phyloP scores from a whole-genome alignment of 2,888 invertebrate species.

The Phalera bucephala region DNA sequence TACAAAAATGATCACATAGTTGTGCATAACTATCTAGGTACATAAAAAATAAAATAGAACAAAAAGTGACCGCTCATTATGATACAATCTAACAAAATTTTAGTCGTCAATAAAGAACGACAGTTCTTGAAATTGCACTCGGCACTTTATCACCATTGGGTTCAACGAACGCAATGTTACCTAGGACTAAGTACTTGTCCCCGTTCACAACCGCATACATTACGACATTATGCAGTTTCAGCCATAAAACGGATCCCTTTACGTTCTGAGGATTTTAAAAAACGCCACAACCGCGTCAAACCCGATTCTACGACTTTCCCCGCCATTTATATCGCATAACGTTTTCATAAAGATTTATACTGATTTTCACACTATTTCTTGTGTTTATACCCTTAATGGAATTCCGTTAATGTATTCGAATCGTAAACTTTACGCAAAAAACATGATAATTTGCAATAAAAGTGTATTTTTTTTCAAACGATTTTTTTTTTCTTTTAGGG shows the following conservation, averaged over 20 bases:
- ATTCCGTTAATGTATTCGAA: slow-evolving; percentile 22
- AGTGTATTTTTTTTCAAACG: slow-evolving; percentile 17
- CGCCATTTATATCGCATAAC: slow-evolving; percentile 59
- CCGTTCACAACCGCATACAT: slow-evolving; percentile 34
- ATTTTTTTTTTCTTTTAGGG: slow-evolving; percentile 17
- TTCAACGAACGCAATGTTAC: slow-evolving; percentile 19
- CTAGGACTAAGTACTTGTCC: slow-evolving; percentile 17
- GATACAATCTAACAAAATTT: no score
- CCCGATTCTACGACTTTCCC: slow-evolving; percentile 60
- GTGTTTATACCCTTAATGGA: slow-evolving; percentile 27
- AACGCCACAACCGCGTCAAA: slow-evolving; percentile 45
- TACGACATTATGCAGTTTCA: slow-evolving; percentile 62
- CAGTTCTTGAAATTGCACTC: background rate
- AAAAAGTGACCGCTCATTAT: no score
- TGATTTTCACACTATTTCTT: slow-evolving; percentile 45
- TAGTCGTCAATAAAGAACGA: no score
- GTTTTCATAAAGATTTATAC: slow-evolving; percentile 55
- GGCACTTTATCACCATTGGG: slow-evolving; percentile 5
- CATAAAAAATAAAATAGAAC: no score
- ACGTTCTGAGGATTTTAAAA: slow-evolving; percentile 63
- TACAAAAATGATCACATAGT: no score
- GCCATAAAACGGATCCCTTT: slow-evolving; percentile 70
- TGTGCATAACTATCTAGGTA: no score
- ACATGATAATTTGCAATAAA: slow-evolving; percentile 41
- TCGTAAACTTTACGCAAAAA: slow-evolving; percentile 43